Evolutionary conservation across 2,113 vertebrate species (phyloP).

Genomic region (Oplegnathus fasciatus): DNA sequence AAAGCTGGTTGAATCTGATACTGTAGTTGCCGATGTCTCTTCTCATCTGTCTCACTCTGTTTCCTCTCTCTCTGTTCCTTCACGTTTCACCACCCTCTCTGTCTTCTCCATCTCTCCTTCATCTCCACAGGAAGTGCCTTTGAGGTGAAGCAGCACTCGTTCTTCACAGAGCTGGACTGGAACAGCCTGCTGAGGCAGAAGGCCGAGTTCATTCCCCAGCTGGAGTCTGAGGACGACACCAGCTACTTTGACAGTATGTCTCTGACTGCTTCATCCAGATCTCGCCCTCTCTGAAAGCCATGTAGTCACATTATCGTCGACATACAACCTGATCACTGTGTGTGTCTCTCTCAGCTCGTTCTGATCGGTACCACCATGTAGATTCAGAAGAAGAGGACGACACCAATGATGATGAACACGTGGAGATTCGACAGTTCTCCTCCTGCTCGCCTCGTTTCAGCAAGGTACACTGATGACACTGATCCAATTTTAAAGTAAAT

Average conservation of each 20-base stretch:
- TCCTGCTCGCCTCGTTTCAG: constrained; percentile 97
- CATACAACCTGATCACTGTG: background rate
- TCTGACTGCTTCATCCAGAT: background rate
- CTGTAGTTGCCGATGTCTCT: background rate
- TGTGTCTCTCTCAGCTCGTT: constrained; percentile 86
- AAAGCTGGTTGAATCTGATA: background rate
- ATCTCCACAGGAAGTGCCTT: constrained; percentile 88
- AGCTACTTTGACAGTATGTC: constrained; percentile 97
- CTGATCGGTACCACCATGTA: constrained; percentile 94
- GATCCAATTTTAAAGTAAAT: no score
- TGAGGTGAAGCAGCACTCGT: constrained; percentile 96
- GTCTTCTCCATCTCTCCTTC: no score
- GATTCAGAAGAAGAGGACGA: constrained; percentile 98
- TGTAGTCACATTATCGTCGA: background rate
- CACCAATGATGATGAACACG: constrained; percentile 93
- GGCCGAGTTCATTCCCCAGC: constrained; percentile 97
- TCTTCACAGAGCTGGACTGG: constrained; percentile 97
- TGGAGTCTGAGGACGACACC: constrained; percentile 98
- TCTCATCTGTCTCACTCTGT: background rate
- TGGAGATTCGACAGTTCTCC: constrained; percentile 97
- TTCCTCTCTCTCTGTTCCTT: background rate
- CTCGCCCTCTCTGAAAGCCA: background rate
- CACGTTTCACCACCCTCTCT: background rate
- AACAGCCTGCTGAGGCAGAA: constrained; percentile 97
- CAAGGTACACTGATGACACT: constrained; percentile 85